Evolutionary conservation across 2,888 invertebrate species (phyloP), one percentile per base, ranked within the genome.

Genomic region (Parascotia fuliginaria): DNA sequence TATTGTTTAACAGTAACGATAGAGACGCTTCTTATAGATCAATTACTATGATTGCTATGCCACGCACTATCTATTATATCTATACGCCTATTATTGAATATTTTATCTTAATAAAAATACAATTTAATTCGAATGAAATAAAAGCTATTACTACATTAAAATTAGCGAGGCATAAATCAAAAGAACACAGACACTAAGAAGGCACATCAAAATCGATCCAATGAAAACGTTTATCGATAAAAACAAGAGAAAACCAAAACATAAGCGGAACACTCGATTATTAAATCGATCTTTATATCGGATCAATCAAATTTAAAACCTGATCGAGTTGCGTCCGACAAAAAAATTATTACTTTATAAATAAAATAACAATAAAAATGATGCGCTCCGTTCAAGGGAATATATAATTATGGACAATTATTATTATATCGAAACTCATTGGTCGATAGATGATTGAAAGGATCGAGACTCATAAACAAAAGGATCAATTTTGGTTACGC

Each of bases 361-460:
- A 92, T 92, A 92, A 92, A 92, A 92, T 92, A 92, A 90, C 91
- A 92, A 92, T 92, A 92, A 92, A 91, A 92, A 83, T 77, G 91
- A 90, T 87, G 89, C 85, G 85, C 83, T 77, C 73, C 77, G 84
- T 84, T 85, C 85, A 86, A 85, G 89, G 87, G 90, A 89, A 89
- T 90, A 88, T 92, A 86, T 92, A 92, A 92, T 92, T 92, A 92
- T 89, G 92, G 88, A 88, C 91, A 92, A 92, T 92, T 92, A 92
- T 89, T 91, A 88, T 90, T 88, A 91, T 90, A 87, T 81, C 85
- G 85, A 87, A 86, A 86, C 89, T 86, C 85, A 89, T 89, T 90
- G 87, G 85, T 79, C 85, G 88, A 89, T 90, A 90, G 91, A 91
- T 89, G 91, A 90, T 90, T 90, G 91, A 90, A 91, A 91, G 91